Conservation (phyloP, 1,140 invertebrate species). For the Microvelia longipes region DNA sequence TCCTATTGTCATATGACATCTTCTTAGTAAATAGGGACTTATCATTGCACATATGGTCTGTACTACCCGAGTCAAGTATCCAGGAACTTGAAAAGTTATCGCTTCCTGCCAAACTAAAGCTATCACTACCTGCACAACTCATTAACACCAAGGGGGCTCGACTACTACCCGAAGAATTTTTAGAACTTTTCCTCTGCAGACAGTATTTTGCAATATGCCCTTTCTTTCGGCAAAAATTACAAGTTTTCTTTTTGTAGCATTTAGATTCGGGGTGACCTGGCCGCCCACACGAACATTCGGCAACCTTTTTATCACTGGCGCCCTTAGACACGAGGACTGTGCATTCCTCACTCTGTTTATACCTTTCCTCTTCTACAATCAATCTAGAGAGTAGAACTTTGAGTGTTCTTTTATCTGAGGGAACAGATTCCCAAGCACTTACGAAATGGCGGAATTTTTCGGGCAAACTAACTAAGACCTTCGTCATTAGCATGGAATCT, state of each 20-base stretch:
- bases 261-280: too few species aligned
- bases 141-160: not conserved
- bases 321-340: not conserved
- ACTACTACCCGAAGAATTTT: not conserved
- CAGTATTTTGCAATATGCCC: not conserved
- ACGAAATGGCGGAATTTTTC: not conserved
- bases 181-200: not conserved
- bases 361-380: not conserved
- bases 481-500: not conserved
- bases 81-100: too few species aligned
- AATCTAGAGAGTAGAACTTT: not conserved
- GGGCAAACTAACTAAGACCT: not conserved
- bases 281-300: too few species aligned
- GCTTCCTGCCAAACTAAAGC: not conserved
- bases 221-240: not conserved
- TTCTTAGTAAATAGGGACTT: not conserved
- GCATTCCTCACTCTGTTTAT: not conserved
- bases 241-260: not conserved
- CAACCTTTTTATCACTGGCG: too few species aligned
- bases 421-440: not conserved
- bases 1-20: not conserved
- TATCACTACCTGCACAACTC: not conserved
- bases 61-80: not conserved
- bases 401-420: not conserved
- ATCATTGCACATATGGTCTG: not conserved